Evolutionary conservation across 92 coral and sea anemone genomes (phyloP).

Genomic region (Epizoanthus illoricatus): DNA sequence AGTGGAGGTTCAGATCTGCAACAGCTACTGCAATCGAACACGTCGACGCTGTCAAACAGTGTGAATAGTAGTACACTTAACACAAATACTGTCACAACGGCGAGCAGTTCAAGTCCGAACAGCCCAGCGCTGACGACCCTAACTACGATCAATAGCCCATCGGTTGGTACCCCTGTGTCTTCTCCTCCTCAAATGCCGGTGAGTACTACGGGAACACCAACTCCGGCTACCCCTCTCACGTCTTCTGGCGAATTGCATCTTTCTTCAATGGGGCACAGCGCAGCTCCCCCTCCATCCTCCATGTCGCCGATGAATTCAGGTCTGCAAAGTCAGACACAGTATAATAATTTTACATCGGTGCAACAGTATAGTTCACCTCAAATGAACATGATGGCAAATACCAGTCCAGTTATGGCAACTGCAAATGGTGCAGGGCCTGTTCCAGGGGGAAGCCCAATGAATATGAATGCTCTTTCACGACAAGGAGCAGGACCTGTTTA

Average conservation of each 20-base stretch:
- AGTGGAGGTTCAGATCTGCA: conserved; percentile 87
- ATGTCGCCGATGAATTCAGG: conserved; percentile 89
- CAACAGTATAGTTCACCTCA: conserved; percentile 82
- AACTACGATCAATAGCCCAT: conserved; percentile 89
- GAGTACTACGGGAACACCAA: conserved; percentile 94
- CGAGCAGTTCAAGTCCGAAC: conserved; percentile 88
- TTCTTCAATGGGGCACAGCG: conserved; percentile 77
- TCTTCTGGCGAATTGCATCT: conserved; percentile 93
- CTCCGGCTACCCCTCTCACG: conserved; percentile 95
- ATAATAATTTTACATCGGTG: conserved; percentile 66
- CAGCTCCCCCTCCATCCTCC: conserved; percentile 88
- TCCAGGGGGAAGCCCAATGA: conserved; percentile 63
- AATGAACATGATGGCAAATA: conserved; percentile 70
- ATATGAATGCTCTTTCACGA: conserved; percentile 65
- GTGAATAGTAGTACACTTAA: conserved; percentile 87
- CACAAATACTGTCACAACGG: conserved; percentile 84
- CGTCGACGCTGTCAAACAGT: conserved; percentile 94
- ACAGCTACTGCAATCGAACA: conserved; percentile 95
- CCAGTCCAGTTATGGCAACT: conserved; percentile 74
- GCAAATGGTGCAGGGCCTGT: conserved; percentile 79
- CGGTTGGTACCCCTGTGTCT: conserved; percentile 79
- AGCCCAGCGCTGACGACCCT: conserved; percentile 92
- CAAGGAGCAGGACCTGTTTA: conserved; percentile 71
- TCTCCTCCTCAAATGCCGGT: conserved; percentile 98
- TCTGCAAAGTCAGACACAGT: conserved; percentile 67